These are phyloP conservation scores for Paedocypris micromegethes DNA, from an alignment of 2,797 vertebrate species.

Conservation along the genomic window DNA sequence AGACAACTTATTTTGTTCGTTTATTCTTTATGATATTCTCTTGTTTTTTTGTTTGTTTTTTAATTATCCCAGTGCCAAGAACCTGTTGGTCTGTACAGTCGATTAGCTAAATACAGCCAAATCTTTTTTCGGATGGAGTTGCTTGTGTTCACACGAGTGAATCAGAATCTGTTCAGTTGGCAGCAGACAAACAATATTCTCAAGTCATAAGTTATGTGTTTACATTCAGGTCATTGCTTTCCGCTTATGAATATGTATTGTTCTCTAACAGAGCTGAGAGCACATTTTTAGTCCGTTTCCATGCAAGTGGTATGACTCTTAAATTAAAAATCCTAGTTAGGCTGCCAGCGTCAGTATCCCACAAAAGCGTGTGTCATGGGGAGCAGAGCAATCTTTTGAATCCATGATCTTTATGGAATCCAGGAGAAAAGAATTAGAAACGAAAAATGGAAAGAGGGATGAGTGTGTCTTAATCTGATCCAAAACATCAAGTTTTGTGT, in stretches of 20 bases:
- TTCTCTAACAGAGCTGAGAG: slow-evolving; percentile 19
- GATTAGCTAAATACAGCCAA: no score
- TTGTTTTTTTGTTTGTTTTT: no score
- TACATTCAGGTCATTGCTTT: slow-evolving; percentile 1
- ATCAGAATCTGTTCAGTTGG: slow-evolving; percentile 9
- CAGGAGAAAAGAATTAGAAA: not conserved
- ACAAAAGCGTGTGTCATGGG: slow-evolving; percentile 9
- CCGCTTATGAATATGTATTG: slow-evolving; percentile 35
- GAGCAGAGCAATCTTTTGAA: not conserved
- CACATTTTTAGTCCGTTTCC: slow-evolving; percentile 13
- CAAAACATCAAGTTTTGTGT: no score
- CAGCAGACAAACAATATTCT: slow-evolving; percentile 8
- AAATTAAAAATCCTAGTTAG: slow-evolving; percentile 16
- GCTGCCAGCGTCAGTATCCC: slow-evolving; percentile 1
- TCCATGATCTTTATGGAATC: not conserved
- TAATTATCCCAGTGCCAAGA: no score
- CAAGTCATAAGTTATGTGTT: slow-evolving; percentile 3
- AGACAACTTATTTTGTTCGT: no score
- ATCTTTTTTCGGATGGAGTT: no score
- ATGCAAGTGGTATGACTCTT: not conserved
- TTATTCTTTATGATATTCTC: no score
- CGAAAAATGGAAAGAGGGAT: slow-evolving; percentile 9
- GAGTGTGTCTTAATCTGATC: not conserved
- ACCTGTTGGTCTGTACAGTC: no score
- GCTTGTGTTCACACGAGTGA: slow-evolving; percentile 3